These are phyloP conservation scores for Syngnathus acus DNA, from an alignment of 2,797 vertebrate genomes.

Conservation along the genomic window DNA sequence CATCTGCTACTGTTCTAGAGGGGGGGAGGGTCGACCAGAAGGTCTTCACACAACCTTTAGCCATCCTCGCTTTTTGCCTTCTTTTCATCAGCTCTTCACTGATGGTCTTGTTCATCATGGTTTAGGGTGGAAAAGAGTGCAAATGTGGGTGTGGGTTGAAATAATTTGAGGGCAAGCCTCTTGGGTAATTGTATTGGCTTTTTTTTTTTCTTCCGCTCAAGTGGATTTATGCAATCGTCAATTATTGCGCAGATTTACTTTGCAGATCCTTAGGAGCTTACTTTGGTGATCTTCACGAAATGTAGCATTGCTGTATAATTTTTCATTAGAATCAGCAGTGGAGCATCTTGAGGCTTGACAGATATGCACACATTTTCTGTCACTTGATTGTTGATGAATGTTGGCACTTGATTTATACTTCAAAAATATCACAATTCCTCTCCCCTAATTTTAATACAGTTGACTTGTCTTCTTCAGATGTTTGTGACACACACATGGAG, in stretches of 20 bases:
- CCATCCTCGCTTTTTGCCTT: constrained; percentile 37
- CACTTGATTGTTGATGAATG: background rate
- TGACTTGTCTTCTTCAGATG: background rate
- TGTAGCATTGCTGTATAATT: background rate
- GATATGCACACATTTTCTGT: background rate
- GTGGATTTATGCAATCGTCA: constrained; percentile 28
- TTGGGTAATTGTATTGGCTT: constrained; percentile 23
- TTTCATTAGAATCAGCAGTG: background rate
- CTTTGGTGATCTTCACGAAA: constrained; percentile 19
- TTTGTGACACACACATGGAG: background rate
- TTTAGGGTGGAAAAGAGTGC: constrained; percentile 9
- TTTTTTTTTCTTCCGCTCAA: constrained; percentile 26
- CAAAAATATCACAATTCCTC: background rate
- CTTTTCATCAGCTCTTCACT: constrained; percentile 22
- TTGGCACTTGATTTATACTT: background rate
- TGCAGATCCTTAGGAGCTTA: constrained; percentile 23
- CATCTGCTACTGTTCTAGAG: constrained; percentile 63
- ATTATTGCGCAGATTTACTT: constrained; percentile 25
- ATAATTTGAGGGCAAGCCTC: constrained; percentile 9
- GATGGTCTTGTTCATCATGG: constrained; percentile 22
- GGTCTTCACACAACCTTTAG: constrained; percentile 45
- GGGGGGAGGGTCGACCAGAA: constrained; percentile 58
- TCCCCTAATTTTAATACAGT: background rate
- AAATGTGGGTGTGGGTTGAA: background rate
- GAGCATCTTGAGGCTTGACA: background rate